Evolutionary conservation across 2,797 vertebrate genomes (phyloP), one percentile per base, ranked within the genome.

Genomic region (Podarcis lilfordi): DNA sequence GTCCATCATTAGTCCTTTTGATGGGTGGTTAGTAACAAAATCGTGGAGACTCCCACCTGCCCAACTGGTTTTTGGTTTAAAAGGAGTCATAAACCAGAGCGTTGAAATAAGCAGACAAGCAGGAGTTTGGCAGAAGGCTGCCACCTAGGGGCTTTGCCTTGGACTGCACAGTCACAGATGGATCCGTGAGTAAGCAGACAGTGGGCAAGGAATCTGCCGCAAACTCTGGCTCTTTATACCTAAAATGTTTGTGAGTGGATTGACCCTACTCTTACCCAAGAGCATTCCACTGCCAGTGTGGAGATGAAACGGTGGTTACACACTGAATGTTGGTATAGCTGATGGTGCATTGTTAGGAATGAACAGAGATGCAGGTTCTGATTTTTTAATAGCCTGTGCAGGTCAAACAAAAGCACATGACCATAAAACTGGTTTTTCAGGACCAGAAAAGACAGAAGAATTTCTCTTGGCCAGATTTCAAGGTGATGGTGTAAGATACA

Each of bases 401-500:
- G 10, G 21, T 9, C 69, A 87, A 55, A 64, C 40, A 29, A 68
- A 82, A 13, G 76, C 64, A 40, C 61, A 69, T 88, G 61, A 8
- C 11, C 71, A 25, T 32, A 55, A 55, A 84, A 84, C 75, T 89
- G 81, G 92, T 17, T 89, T 75, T 92, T 29, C 91, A 98, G 98
- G 97, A 13, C 87, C 96, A 55, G 98, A 99, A 92, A 99, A 99
- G 95, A 99, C 98, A 2, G 98, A 99, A 89, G 99, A 99, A 81
- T 98, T 97, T 94, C 97, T 99, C 88, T 95, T 98, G 97, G 96
- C 97, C 89, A 98, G 98, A 97, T 99, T 99, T 96, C 98, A 98
- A 95, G 98, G 98, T 29, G 98, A 99, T 89, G 99, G 99, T 6
- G 97, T 99, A 89, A 97, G 98, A 94, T 99, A 99, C 95, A 99